Evolutionary conservation across 2,797 vertebrate species (phyloP), one percentile per base, ranked within the genome.

Genomic region (Bradypus variegatus): DNA sequence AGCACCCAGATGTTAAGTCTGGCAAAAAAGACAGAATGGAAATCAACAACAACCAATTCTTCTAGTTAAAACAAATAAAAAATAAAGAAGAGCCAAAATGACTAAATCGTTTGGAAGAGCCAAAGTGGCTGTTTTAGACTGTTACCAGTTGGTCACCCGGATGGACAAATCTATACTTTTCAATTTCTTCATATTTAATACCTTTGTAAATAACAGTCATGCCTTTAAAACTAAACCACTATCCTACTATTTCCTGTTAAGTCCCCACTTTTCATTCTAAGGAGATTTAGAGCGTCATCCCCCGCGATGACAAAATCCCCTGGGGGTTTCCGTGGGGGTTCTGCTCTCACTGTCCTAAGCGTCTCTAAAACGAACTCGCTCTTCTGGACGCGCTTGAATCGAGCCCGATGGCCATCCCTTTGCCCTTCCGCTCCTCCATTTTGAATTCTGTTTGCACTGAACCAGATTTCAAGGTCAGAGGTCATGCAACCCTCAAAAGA

Each of bases 1-100:
- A 97, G 96, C 96, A 96, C 95, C 95, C 93, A 96, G 96, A 96
- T 95, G 89, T 94, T 94, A 94, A 91, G 92, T 95, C 94, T 96
- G 96, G 97, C 94, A 96, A 94, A 95, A 94, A 95, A 93, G 94
- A 93, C 89, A 95, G 96, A 95, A 41, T 94, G 95, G 82, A 90
- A 88, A 94, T 92, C 77, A 95, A 93, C 62, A 88, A 79, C 19
- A 87, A 91, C 70, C 75, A 53, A 33, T 11, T 77, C 48, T 18
- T 53, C 87, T 88, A 90, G 82, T 50, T 88, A 3, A n/a, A 88
- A 48, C 41, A 33, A 5, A 16, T 36, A 82, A 85, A 77, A 84
- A 89, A 72, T 27, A 48, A 65, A 38, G 58, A 80, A 65, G 38
- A 81, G 88, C 73, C 85, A 60, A 90, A 94, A 80, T 6, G 77